Evolutionary conservation across 2,888 invertebrate species (phyloP), one percentile per base, ranked within the genome.

Genomic region (Drosophila percnosoma): DNA sequence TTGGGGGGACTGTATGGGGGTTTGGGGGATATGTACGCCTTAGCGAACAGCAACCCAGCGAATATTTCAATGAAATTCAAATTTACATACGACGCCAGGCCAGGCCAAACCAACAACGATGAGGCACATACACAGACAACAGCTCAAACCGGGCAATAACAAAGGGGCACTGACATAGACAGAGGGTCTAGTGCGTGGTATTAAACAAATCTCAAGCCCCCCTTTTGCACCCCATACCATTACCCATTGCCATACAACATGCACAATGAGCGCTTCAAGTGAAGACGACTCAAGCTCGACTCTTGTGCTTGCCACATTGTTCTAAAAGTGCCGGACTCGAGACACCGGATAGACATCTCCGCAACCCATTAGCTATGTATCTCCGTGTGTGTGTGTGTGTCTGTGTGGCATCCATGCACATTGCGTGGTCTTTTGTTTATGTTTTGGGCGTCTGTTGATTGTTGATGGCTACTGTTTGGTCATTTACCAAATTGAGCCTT

Each of bases 341-440:
- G 65, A 40, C 58, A 31, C 60, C 67, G 75, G 71, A 68, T 66
- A 53, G 57, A 65, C 69, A 64, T 57, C 68, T 68, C 40, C 57
- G 34, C 62, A 42, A 60, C 68, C 70, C 70, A 86, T 86, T 79
- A 65, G 68, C 70, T 65, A 65, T 80, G 65, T 54, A 45, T 45
- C 15, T 29, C 2, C 29, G 27, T 29, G 18, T 29, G 18, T 49
- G 13, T 51, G 31, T 52, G 59, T 66, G 27, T 27, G 3, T 2
- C 1, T 29, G 31, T 52, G 8, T 21, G 24, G 24, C 57, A 55
- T 51, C 45, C 49, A 59, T 45, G 52, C 54, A 65, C 38, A 71
- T 87, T 87, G 84, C 83, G 76, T 85, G 85, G 83, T 38, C 84
- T 74, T 68, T 75, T 87, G 87, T 87, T 87, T 83, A 87, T 83